Evolutionary conservation across 2,888 invertebrate genomes (phyloP).

Genomic region (Pandemis cinnamomeana): DNA sequence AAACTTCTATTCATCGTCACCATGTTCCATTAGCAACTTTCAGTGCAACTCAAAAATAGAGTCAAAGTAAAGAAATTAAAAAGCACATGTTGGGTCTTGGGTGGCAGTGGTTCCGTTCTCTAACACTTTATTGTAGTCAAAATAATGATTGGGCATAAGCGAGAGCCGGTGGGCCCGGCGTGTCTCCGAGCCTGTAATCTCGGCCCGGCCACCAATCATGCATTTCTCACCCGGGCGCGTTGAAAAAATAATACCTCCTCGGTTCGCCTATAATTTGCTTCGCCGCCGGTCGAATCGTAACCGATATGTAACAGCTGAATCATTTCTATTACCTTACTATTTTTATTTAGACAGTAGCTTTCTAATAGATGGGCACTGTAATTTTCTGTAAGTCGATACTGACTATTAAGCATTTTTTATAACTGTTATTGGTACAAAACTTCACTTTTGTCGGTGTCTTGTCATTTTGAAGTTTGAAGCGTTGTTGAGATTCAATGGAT

Average conservation of each 20-base stretch:
- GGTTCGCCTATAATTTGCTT: conserved; percentile 83
- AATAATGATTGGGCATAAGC: conserved; percentile 73
- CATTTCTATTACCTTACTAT: conserved; percentile 64
- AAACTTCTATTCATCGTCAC: background rate
- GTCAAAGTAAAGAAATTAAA: background rate
- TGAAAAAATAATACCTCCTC: conserved; percentile 83
- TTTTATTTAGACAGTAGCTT: conserved; percentile 73
- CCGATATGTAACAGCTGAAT: conserved; percentile 59
- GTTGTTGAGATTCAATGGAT: background rate
- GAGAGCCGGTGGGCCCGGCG: conserved; percentile 74
- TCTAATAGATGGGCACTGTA: conserved; percentile 61
- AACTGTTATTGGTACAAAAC: conserved; percentile 16
- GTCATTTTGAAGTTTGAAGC: background rate
- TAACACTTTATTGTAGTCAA: conserved; percentile 80
- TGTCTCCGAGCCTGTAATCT: conserved; percentile 79
- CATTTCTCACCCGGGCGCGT: conserved; percentile 83
- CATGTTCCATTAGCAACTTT: background rate
- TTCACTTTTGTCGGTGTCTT: background rate
- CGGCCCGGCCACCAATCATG: conserved; percentile 81
- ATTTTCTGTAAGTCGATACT: conserved; percentile 46
- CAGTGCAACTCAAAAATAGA: background rate
- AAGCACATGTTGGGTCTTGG: conserved; percentile 59
- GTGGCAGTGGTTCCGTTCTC: conserved; percentile 74
- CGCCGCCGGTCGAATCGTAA: conserved; percentile 63
- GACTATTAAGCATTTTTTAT: conserved; percentile 30